These are phyloP conservation scores for Pygocentrus nattereri DNA, from an alignment of 2,797 vertebrate genomes.

Conservation along the genomic window DNA sequence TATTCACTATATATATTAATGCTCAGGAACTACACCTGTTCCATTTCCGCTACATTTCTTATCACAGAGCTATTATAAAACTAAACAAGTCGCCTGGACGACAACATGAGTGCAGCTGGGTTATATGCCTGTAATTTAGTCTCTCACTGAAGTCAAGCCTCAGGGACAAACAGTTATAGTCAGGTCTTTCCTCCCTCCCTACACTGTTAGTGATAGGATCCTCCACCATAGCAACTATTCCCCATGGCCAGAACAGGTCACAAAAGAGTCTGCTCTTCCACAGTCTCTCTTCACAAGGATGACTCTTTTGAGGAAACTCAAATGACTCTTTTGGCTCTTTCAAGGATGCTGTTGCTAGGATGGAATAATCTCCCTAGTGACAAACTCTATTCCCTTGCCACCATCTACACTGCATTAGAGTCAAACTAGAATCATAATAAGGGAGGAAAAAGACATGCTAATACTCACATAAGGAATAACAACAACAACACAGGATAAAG, in stretches of 20 bases:
- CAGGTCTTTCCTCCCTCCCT: neutral
- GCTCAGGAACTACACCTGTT: neutral
- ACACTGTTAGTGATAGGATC: conserved; percentile 1
- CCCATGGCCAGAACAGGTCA: neutral
- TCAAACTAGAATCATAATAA: conserved; percentile 12
- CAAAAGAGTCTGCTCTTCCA: neutral
- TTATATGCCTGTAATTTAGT: neutral
- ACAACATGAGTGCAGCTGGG: neutral
- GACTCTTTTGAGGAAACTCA: conserved; percentile 15
- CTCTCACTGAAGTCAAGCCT: neutral
- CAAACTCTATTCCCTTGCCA: conserved; percentile 53
- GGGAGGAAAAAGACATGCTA: neutral
- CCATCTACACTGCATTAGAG: conserved; percentile 34
- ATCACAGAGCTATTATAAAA: neutral
- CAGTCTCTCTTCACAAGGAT: neutral
- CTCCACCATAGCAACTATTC: conserved; percentile 29
- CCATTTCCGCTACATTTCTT: neutral
- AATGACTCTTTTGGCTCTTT: conserved; percentile 36
- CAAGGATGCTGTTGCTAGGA: conserved; percentile 47
- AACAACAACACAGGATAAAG: too few species aligned
- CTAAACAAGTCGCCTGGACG: neutral
- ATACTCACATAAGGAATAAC: neutral
- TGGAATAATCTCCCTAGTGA: conserved; percentile 59
- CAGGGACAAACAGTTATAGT: neutral
- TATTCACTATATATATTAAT: neutral